Base-by-base conservation (phyloP, 23 tunicate species). In the Styela plicata region DNA sequence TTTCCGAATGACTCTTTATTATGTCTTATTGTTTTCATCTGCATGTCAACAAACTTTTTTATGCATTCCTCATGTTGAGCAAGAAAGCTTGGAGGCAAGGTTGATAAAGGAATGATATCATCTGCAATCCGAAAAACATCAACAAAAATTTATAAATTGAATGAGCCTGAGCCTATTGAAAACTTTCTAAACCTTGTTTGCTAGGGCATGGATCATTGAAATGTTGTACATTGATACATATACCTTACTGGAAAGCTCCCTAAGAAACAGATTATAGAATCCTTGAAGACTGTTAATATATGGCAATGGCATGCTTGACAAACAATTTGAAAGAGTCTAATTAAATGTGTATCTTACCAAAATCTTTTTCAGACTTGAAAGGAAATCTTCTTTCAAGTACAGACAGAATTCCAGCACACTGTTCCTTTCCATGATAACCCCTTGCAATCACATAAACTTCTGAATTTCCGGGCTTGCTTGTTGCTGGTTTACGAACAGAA, bases 401-500 rank as follows among this genome's bases (percentile, higher is more conserved):
- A 24, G 27, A 34, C 26, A 78, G 5, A 33, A 80, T 36, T 36
- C 33, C 73, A 23, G 20, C 1, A 33, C 83, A 82, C 31, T 69
- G 36, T 13, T 84, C 84, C 3, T 17, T 24, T 2, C 93, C 93
- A 69, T 84, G 63, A 64, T 61, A 93, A 77, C 61, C 79, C 17
- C 52, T 86, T 1, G 92, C 88, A n/a, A 93, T 86, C 27, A 93
- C 89, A 78, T 93, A 93, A 24, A 88, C 84, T 63, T 93, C 98
- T 22, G 98, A 93, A 70, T 93, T 93, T 0, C 98, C 98, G 20
- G 85, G 89, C 84, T 93, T 93, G 64, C 98, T 93, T 1, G 93
- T 93, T 26, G 93, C 89, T 2, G 93, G 98, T 73, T 93, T 93
- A 18, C 69, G 32, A 24, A 88, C 87, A 31, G 84, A 64, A 2